Percentiles rank a stretch among this genome's conserved stretches.
These are phyloP conservation scores for Sebastes reedi DNA, from an alignment of 2,797 vertebrate species.

Conservation along the genomic window DNA sequence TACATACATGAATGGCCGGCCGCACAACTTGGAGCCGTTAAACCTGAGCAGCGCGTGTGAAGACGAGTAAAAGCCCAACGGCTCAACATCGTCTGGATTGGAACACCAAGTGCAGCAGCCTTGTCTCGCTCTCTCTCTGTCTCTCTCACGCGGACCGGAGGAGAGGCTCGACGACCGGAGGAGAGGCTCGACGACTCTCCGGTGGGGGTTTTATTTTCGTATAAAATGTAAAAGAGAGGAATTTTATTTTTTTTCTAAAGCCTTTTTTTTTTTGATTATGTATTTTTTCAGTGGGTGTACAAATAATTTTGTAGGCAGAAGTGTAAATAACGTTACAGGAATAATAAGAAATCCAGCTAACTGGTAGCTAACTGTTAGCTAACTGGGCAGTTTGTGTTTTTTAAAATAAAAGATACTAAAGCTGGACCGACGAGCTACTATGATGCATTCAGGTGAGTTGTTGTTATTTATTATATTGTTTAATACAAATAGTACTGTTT, in stretches of 20 bases:
- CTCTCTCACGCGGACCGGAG: slow-evolving; percentile 35
- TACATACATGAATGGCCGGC: slow-evolving; percentile 45
- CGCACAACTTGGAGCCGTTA: slow-evolving; percentile 30
- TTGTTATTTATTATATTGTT: slow-evolving; percentile 26
- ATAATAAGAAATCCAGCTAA: background rate
- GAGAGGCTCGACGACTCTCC: slow-evolving; percentile 63
- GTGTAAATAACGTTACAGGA: slow-evolving; percentile 30
- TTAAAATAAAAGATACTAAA: slow-evolving; percentile 5
- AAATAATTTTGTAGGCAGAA: slow-evolving; percentile 23
- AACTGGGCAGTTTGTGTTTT: slow-evolving; percentile 12
- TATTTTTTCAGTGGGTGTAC: slow-evolving; percentile 45
- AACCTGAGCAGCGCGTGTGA: slow-evolving; percentile 34
- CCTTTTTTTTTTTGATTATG: slow-evolving; percentile 19
- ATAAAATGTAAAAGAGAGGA: background rate
- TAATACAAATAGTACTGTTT: background rate
- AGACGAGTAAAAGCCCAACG: slow-evolving; percentile 16
- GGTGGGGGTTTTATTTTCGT: slow-evolving; percentile 56
- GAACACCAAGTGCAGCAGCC: slow-evolving; percentile 43
- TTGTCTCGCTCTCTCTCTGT: background rate
- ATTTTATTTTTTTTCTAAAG: slow-evolving; percentile 3
- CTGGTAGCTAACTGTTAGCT: slow-evolving; percentile 11
- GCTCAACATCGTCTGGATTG: slow-evolving; percentile 51
- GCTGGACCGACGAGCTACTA: slow-evolving; percentile 45
- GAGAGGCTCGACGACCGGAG: slow-evolving; percentile 57
- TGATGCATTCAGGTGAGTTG: slow-evolving; percentile 70